Base-by-base conservation (phyloP, 2,888 invertebrate genomes). In the Dendrolimus pini region DNA sequence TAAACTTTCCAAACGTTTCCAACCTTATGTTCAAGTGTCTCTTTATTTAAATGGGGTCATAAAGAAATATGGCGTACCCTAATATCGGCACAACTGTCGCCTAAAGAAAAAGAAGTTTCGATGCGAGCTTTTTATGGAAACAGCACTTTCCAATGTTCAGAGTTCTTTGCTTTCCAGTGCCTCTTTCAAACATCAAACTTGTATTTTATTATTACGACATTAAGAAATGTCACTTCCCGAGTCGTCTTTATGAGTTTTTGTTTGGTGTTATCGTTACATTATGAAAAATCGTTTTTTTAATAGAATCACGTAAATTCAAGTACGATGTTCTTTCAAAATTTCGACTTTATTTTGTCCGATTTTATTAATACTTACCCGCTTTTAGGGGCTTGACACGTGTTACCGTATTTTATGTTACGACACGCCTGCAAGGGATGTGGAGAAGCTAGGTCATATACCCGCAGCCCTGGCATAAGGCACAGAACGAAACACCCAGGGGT, bases 51-150 rank as follows among this genome's bases (percentile, higher is more conserved):
- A 86, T 83, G 78, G 77, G 75, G 75, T 66, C 83, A 82, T 87
- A 86, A 87, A 85, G 81, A 82, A 80, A 78, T 80, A 82, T 80
- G 78, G 78, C 68, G 41, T 68, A 71, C 74, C 74, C 69, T 80
- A 83, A 85, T 82, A 83, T 80, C 78, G 72, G 72, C 79, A 77
- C 86, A 87, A 82, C 86, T 86, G 86, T 83, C 76, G 81, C 79
- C 76, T 62, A 72, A 79, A 80, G 78, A 78, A 83, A 83, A 76
- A 75, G 73, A 83, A 84, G 76, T 84, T 85, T 81, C 71, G 68
- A 77, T 75, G 77, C 67, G 76, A 65, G 75, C 72, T 83, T 83
- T 86, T 86, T 86, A 85, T 82, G 80, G 70, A 67, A 70, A 70
- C 74, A 74, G 72, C 77, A 72, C 72, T 79, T 82, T 71, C 71